These are phyloP conservation scores for Conops quadrifasciatus DNA, from an alignment of 2,888 invertebrate genomes.

Conservation along the genomic window DNA sequence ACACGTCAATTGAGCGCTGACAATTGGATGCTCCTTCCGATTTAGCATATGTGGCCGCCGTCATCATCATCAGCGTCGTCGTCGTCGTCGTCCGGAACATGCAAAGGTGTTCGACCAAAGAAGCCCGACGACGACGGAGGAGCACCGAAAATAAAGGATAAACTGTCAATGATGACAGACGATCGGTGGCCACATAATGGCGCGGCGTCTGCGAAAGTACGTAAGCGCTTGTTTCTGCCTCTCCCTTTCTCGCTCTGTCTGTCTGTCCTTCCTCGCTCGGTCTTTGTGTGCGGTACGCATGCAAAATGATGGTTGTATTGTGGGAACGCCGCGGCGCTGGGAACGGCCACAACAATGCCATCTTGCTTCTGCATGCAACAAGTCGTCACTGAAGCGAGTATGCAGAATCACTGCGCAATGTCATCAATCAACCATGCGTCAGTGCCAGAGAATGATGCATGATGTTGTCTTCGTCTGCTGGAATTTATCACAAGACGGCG, in stretches of 20 bases:
- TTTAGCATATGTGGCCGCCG: conserved; percentile 36
- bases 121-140: background rate
- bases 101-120: background rate
- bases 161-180: conserved; percentile 31
- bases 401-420: conserved; percentile 31
- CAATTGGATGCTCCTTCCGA: conserved; percentile 34
- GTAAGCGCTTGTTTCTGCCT: background rate
- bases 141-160: conserved; percentile 24
- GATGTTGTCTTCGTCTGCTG: too few species aligned
- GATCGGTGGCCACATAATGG: background rate
- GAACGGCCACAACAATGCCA: conserved; percentile 16
- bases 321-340: background rate
- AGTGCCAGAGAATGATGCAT: background rate
- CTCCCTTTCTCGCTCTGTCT: background rate
- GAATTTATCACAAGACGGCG: too few species aligned
- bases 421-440: conserved; percentile 34
- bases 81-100: conserved; percentile 9
- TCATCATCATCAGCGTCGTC: background rate
- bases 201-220: background rate
- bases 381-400: conserved; percentile 13
- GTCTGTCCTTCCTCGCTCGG: background rate
- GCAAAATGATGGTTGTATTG: background rate
- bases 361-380: conserved; percentile 25
- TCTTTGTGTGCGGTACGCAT: background rate
- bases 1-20: conserved; percentile 28